Percentiles rank a stretch among this genome's conserved stretches.
phyloP scores from a whole-genome alignment of 1,140 invertebrate species.

The Drosophila sulfurigaster region DNA sequence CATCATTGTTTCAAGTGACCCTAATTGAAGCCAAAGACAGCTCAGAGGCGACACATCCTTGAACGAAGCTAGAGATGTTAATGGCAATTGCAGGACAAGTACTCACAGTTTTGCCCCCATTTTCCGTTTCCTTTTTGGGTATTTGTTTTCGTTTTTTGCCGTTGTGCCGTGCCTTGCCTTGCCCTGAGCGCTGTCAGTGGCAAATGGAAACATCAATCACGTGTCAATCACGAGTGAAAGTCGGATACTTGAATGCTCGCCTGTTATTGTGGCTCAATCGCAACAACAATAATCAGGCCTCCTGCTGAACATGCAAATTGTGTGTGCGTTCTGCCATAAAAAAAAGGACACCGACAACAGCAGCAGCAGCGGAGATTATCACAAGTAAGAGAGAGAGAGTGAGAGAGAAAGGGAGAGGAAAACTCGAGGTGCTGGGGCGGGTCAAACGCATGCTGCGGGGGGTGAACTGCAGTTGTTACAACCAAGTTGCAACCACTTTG shows the following conservation, averaged over 20 bases:
- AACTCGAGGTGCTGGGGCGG: slow-evolving; percentile 48
- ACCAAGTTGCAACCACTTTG: slow-evolving; percentile 5
- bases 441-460: slow-evolving; percentile 58
- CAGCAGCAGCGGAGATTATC: slow-evolving; percentile 8
- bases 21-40: background rate
- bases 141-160: background rate
- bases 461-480: background rate
- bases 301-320: slow-evolving; percentile 75
- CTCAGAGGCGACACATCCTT: background rate
- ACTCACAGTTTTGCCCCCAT: background rate
- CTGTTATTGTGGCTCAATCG: slow-evolving; percentile 34
- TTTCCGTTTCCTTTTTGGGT: slow-evolving; percentile 8
- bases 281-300: slow-evolving; percentile 59
- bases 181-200: slow-evolving; percentile 60
- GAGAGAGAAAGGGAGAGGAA: slow-evolving; percentile 9
- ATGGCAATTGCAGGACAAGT: slow-evolving; percentile 13
- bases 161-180: too few species aligned
- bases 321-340: slow-evolving; percentile 73
- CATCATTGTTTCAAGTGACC: background rate
- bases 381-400: background rate
- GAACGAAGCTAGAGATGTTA: background rate
- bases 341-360: slow-evolving; percentile 45
- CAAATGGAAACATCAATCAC: slow-evolving; percentile 81
- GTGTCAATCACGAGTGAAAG: slow-evolving; percentile 76
- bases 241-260: slow-evolving; percentile 69